Evolutionary conservation across 2,888 invertebrate species (phyloP).

Genomic region (Endotricha flammealis): DNA sequence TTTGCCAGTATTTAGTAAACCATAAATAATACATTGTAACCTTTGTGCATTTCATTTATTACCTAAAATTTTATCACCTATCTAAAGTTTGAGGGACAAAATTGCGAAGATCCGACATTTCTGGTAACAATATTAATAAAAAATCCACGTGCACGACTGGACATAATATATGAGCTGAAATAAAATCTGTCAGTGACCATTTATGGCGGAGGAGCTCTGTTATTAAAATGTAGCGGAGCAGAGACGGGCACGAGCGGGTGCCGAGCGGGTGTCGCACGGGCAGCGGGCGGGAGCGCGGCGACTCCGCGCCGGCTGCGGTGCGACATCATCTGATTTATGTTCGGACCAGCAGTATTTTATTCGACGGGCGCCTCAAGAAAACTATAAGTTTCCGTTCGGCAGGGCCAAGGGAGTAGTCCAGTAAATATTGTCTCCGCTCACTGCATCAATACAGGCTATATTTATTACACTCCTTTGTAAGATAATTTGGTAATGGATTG

Average conservation of each 20-base stretch:
- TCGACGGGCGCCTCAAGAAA: slow-evolving; percentile 76
- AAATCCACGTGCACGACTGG: slow-evolving; percentile 49
- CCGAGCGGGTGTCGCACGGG: slow-evolving; percentile 20
- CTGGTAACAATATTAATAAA: slow-evolving; percentile 46
- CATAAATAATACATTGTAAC: too few relatives aligned
- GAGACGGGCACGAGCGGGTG: slow-evolving; percentile 26
- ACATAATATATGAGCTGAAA: slow-evolving; percentile 67
- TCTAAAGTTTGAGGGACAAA: too few relatives aligned
- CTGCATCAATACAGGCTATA: slow-evolving; percentile 71
- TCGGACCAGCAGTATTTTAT: slow-evolving; percentile 75
- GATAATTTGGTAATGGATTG: slow-evolving; percentile 74
- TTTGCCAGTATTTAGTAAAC: too few relatives aligned
- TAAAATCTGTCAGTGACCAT: slow-evolving; percentile 74
- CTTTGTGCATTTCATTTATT: too few relatives aligned
- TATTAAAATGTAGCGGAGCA: slow-evolving; percentile 73
- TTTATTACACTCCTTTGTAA: slow-evolving; percentile 66
- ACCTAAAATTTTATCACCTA: too few relatives aligned
- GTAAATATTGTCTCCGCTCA: slow-evolving; percentile 74
- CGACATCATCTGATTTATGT: slow-evolving; percentile 73
- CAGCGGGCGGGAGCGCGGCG: slow-evolving; percentile 36
- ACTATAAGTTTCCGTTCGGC: slow-evolving; percentile 78
- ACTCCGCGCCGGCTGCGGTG: slow-evolving; percentile 64
- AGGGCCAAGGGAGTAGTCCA: slow-evolving; percentile 71
- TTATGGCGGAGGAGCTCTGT: slow-evolving; percentile 61
- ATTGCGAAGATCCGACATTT: slow-evolving; percentile 27